Conservation (phyloP, 2,797 vertebrate genomes). For the Melanogrammus aeglefinus region DNA sequence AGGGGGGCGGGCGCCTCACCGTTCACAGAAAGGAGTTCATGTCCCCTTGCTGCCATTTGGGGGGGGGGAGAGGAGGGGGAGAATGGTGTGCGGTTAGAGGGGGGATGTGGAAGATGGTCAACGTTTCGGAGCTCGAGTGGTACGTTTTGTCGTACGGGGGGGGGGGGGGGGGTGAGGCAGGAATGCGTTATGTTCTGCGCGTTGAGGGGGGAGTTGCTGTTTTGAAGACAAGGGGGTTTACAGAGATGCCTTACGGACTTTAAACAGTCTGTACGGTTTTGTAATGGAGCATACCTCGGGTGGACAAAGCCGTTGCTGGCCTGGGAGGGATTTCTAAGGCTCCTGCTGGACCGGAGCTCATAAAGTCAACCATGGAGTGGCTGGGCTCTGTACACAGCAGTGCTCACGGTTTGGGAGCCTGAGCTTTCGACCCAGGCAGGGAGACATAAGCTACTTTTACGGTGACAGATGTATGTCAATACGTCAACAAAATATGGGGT, state of each 20-base stretch:
- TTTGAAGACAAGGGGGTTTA: slow-evolving; percentile 54
- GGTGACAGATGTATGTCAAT: neutral
- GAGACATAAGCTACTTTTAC: too few species aligned
- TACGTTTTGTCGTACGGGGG: neutral
- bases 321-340: slow-evolving; percentile 60
- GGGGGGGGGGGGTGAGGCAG: neutral
- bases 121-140: neutral
- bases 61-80: neutral
- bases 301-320: slow-evolving; percentile 56
- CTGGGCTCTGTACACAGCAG: slow-evolving; percentile 51
- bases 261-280: slow-evolving; percentile 72
- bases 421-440: slow-evolving; percentile 23
- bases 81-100: neutral
- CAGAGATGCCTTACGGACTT: slow-evolving; percentile 61
- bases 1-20: slow-evolving; percentile 75
- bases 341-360: slow-evolving; percentile 48
- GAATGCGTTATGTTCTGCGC: slow-evolving; percentile 15
- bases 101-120: too few species aligned
- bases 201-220: slow-evolving; percentile 26
- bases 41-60: slow-evolving; percentile 76
- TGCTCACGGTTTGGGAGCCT: slow-evolving; percentile 41
- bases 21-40: slow-evolving; percentile 92
- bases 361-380: slow-evolving; percentile 56
- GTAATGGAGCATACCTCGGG: slow-evolving; percentile 59
- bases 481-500: neutral